Conservation (phyloP, 2,113 vertebrate genomes). For the Corydoras maculifer region DNA sequence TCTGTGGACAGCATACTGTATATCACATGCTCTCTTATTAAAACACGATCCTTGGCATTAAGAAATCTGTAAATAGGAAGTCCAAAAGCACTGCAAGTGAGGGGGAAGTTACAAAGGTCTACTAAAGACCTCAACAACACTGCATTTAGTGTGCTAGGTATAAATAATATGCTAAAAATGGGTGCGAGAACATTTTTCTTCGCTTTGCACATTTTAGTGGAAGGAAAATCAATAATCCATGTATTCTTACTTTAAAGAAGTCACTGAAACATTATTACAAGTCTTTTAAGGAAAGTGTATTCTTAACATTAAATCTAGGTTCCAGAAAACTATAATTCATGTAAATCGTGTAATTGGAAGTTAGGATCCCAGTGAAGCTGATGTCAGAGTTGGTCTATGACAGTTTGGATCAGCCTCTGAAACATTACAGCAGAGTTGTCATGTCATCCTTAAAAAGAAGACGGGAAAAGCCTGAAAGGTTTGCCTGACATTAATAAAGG, state of each 20-base stretch:
- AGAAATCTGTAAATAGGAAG: no score
- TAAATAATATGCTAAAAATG: not conserved
- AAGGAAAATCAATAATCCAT: not conserved
- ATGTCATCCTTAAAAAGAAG: not conserved
- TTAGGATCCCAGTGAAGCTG: not conserved
- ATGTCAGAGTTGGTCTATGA: not conserved
- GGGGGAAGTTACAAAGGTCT: not conserved
- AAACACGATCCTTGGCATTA: no score
- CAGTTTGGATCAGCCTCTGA: not conserved
- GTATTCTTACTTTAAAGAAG: not conserved
- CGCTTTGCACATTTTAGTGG: not conserved
- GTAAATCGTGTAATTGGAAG: no score
- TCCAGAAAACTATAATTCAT: no score
- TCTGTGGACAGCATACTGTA: no score
- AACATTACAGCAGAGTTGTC: not conserved
- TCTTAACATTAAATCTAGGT: no score
- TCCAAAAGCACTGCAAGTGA: not conserved
- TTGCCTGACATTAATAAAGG: conserved; percentile 40
- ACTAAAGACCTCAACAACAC: not conserved
- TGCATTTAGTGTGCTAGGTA: not conserved
- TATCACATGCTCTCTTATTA: no score
- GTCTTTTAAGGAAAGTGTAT: no score
- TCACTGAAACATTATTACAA: no score
- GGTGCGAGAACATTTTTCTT: not conserved
- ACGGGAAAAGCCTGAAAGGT: conserved; percentile 20